These are phyloP conservation scores for Urophycis tenuis DNA, from an alignment of 2,797 vertebrate genomes.

Conservation along the genomic window DNA sequence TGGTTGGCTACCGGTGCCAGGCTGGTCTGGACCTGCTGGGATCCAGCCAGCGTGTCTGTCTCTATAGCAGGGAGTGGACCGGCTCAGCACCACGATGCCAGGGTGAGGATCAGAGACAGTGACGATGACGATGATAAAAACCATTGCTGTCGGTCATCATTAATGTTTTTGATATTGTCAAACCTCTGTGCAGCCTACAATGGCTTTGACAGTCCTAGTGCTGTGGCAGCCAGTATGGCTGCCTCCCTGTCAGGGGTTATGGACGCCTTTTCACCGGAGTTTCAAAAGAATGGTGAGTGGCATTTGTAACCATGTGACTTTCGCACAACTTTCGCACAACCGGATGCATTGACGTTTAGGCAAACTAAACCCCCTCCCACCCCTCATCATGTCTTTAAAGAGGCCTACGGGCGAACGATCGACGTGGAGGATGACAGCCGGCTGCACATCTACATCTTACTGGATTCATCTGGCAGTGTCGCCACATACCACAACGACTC, in stretches of 20 bases:
- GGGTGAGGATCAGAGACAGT: slow-evolving; percentile 49
- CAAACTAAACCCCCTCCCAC: neutral
- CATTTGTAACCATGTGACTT: neutral
- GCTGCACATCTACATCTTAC: slow-evolving; percentile 78
- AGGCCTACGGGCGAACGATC: slow-evolving; percentile 52
- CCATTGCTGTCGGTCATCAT: neutral
- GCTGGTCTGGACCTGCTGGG: slow-evolving; percentile 72
- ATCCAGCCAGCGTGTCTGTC: slow-evolving; percentile 71
- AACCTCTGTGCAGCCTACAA: slow-evolving; percentile 46
- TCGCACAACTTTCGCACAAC: too few relatives aligned
- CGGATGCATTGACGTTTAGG: neutral
- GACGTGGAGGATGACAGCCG: slow-evolving; percentile 61
- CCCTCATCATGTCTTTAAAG: slow-evolving; percentile 14
- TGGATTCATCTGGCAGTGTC: slow-evolving; percentile 82
- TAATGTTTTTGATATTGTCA: neutral
- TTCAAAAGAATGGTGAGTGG: slow-evolving; percentile 54
- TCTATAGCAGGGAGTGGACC: slow-evolving; percentile 74
- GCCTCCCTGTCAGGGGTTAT: slow-evolving; percentile 67
- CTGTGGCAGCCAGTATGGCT: slow-evolving; percentile 60
- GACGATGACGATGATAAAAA: neutral
- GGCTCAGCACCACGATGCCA: slow-evolving; percentile 77
- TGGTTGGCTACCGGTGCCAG: slow-evolving; percentile 71
- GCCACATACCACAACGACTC: slow-evolving; percentile 50
- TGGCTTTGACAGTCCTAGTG: slow-evolving; percentile 62
- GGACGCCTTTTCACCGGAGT: slow-evolving; percentile 62